Evolutionary conservation across 2,888 invertebrate species (phyloP).

Genomic region (Catotricha subobsoleta): DNA sequence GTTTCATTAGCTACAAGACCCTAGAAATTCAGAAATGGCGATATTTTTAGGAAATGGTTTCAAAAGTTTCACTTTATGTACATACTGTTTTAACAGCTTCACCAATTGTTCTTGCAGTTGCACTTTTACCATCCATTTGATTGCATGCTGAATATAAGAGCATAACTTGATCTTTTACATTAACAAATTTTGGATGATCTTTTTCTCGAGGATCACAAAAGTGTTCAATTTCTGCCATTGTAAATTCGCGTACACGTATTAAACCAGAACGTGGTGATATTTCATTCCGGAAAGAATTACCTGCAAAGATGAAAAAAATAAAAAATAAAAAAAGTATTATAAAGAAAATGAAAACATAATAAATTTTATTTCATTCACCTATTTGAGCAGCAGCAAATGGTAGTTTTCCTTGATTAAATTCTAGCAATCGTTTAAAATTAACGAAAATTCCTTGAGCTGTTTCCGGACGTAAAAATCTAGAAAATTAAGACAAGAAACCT

Average conservation of each 20-base stretch:
- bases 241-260: constrained; percentile 91
- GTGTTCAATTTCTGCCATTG: constrained; percentile 99
- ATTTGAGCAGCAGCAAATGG: constrained; percentile 99
- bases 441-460: constrained; percentile 99
- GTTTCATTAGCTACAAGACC: constrained; percentile 91
- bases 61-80: background rate
- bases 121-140: constrained; percentile 92
- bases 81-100: constrained; percentile 54
- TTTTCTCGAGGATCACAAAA: constrained; percentile 89
- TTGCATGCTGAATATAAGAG: constrained; percentile 85
- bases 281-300: constrained; percentile 92
- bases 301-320: too few species aligned
- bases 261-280: constrained; percentile 95
- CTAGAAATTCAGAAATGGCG: constrained; percentile 19
- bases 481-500: constrained; percentile 11
- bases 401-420: constrained; percentile 89
- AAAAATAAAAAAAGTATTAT: too few species aligned
- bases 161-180: constrained; percentile 55
- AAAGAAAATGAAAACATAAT: constrained; percentile 27
- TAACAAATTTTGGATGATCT: constrained; percentile 73
- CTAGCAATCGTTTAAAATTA: constrained; percentile 91
- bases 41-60: background rate
- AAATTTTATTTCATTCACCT: constrained; percentile 34
- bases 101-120: constrained; percentile 59
- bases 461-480: constrained; percentile 81